Evolutionary conservation across 2,888 invertebrate species (phyloP).

Genomic region (Abscondita cerata): DNA sequence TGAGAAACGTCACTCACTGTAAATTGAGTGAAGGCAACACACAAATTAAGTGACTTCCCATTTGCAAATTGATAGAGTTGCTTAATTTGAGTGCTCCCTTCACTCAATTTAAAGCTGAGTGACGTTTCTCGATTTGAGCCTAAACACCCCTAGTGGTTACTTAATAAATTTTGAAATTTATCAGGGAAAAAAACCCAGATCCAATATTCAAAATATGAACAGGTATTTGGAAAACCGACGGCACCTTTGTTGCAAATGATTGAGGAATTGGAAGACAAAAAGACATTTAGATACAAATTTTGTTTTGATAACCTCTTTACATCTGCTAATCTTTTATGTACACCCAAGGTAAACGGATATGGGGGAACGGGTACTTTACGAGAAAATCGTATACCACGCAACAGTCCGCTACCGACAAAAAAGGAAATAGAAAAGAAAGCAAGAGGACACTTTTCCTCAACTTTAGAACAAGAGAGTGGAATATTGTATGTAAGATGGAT

Average conservation of each 20-base stretch:
- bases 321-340: no score
- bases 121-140: no score
- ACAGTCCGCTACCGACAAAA: neutral
- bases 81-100: no score
- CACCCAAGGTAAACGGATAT: neutral
- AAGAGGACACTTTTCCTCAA: neutral
- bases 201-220: no score
- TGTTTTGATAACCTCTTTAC: neutral
- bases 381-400: neutral
- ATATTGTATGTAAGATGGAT: neutral
- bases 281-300: neutral
- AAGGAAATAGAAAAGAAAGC: neutral
- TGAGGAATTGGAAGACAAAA: neutral
- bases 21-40: no score
- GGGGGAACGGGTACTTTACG: neutral
- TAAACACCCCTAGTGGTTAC: neutral
- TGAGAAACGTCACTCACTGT: neutral
- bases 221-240: neutral
- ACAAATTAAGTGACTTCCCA: no score
- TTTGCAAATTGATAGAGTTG: no score
- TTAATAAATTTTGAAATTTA: slow-evolving; percentile 5
- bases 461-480: no score
- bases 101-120: no score
- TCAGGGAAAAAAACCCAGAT: slow-evolving; percentile 2
- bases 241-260: neutral